Conservation (phyloP, 2,113 vertebrate species). For the Galemys pyrenaicus region DNA sequence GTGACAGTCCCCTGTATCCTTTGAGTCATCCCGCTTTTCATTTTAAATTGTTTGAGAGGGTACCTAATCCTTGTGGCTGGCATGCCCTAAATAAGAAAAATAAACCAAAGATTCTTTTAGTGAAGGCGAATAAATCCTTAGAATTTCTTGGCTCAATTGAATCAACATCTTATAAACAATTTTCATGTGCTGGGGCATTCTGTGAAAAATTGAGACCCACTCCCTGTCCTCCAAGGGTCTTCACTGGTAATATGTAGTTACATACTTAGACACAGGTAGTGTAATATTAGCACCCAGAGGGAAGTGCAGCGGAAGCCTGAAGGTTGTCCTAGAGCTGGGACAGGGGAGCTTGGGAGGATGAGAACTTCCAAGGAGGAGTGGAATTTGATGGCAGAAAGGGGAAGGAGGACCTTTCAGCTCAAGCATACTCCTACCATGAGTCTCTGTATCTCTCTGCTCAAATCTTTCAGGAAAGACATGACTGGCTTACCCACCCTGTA, state of each 20-base stretch:
- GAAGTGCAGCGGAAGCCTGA: not conserved
- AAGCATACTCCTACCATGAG: not conserved
- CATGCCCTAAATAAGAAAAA: not conserved
- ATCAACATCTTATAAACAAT: not conserved
- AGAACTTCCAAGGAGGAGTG: not conserved
- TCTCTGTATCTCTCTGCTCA: not conserved
- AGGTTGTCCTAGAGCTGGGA: too few species aligned
- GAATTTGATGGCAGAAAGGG: not conserved
- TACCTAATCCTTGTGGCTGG: not conserved
- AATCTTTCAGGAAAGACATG: not conserved
- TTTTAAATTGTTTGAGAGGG: not conserved
- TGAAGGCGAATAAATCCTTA: not conserved
- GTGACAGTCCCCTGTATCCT: not conserved
- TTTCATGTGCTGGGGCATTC: not conserved
- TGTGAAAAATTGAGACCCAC: not conserved
- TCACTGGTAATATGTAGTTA: not conserved
- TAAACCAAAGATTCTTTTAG: not conserved
- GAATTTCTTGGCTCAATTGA: not conserved
- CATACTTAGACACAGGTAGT: not conserved
- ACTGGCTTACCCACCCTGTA: not conserved
- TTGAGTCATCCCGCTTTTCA: not conserved
- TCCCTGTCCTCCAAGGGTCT: not conserved
- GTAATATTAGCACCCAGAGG: not conserved
- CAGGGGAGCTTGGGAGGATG: not conserved
- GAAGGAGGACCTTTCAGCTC: not conserved